Evolutionary conservation across 2,797 vertebrate genomes (phyloP).

Genomic region (Sardinella longiceps): DNA sequence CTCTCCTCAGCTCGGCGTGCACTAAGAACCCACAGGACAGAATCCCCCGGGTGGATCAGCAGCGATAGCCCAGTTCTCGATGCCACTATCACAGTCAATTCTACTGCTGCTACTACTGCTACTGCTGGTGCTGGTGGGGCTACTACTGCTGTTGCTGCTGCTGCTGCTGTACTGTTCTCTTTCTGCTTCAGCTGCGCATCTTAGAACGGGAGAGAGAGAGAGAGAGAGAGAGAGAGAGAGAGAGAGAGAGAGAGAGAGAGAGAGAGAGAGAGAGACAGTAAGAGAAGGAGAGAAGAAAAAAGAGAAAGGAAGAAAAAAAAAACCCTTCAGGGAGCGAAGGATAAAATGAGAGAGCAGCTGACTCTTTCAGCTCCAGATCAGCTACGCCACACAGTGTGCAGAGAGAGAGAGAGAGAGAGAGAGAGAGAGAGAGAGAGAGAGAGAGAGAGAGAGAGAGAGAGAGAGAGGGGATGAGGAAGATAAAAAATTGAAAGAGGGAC

Average conservation of each 20-base stretch:
- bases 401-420: not conserved
- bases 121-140: not conserved
- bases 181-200: constrained; percentile 62
- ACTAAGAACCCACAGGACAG: not conserved
- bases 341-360: not conserved
- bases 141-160: not conserved
- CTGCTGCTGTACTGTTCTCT: constrained; percentile 11
- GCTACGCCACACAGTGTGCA: constrained; percentile 33
- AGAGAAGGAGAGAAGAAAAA: not conserved
- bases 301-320: not conserved
- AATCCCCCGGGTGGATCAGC: not conserved
- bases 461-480: not conserved
- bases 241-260: not conserved
- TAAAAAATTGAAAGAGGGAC: not conserved
- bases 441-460: not conserved
- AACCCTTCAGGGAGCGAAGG: constrained; percentile 7
- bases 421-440: constrained; percentile 7
- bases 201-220: constrained; percentile 13
- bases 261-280: not conserved
- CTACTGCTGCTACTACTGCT: not conserved
- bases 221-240: not conserved
- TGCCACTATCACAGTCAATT: not conserved
- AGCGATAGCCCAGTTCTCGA: not conserved
- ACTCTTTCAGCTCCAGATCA: constrained; percentile 6
- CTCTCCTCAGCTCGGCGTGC: constrained; percentile 29